Conservation (phyloP, 2,888 invertebrate genomes). For the Ethmia dodecea region DNA sequence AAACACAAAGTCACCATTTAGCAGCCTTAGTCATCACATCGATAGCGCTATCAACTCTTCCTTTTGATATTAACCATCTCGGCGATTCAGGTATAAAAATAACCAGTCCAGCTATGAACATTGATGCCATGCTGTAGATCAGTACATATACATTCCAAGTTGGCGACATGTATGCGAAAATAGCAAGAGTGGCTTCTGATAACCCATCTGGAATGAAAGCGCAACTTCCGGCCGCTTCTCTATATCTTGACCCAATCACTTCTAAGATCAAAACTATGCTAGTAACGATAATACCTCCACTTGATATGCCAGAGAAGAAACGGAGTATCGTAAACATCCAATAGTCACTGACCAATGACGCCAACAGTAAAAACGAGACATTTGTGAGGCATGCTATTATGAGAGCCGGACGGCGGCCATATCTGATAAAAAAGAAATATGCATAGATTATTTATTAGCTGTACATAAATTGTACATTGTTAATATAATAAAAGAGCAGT, state of each 20-base stretch:
- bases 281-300: constrained; percentile 84
- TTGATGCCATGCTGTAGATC: constrained; percentile 25
- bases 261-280: constrained; percentile 72
- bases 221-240: constrained; percentile 42
- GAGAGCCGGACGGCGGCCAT: constrained; percentile 74
- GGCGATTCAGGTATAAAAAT: constrained; percentile 47
- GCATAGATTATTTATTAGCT: not conserved
- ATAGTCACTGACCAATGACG: constrained; percentile 79
- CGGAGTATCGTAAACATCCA: constrained; percentile 76
- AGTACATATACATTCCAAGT: constrained; percentile 39
- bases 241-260: constrained; percentile 67
- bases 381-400: constrained; percentile 81
- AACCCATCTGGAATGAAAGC: constrained; percentile 33
- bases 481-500: too few species aligned
- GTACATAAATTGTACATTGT: not conserved
- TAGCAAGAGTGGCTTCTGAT: constrained; percentile 27
- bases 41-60: constrained; percentile 32
- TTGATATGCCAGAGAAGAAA: constrained; percentile 82
- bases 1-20: too few species aligned
- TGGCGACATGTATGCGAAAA: constrained; percentile 35
- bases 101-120: constrained; percentile 27
- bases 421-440: constrained; percentile 31
- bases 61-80: constrained; percentile 45
- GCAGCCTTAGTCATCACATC: constrained; percentile 37
- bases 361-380: constrained; percentile 79